phyloP scores from a whole-genome alignment of 2,113 vertebrate genomes.

The Todiramphus chloris region DNA sequence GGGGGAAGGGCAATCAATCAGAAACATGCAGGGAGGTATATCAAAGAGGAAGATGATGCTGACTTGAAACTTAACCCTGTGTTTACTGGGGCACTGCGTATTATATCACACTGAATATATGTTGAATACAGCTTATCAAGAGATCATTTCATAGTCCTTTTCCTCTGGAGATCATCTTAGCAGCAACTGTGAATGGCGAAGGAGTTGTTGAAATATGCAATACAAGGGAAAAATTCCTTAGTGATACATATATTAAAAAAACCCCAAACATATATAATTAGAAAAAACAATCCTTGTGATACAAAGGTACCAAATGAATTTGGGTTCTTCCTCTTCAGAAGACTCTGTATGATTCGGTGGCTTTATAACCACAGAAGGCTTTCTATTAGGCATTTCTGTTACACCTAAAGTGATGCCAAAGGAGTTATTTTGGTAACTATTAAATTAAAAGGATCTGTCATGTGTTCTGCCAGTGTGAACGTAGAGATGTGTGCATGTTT shows the following conservation, averaged over 20 bases:
- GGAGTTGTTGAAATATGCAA: neutral
- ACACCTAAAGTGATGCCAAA: neutral
- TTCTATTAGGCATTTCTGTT: neutral
- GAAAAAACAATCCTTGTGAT: neutral
- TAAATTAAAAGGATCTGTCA: neutral
- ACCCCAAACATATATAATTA: fast-evolving
- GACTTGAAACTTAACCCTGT: slow-evolving; percentile 48
- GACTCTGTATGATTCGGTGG: neutral
- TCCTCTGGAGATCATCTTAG: neutral
- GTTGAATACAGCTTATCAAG: neutral
- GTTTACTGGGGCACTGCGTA: neutral
- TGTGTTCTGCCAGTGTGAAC: neutral
- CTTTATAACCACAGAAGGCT: neutral
- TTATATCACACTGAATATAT: neutral
- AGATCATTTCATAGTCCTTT: neutral
- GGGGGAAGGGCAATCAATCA: neutral
- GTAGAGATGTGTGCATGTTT: neutral
- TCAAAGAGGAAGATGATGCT: slow-evolving; percentile 19
- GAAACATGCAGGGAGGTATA: neutral
- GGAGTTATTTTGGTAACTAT: neutral
- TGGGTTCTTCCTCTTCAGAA: neutral
- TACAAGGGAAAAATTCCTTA: neutral
- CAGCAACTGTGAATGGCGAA: neutral
- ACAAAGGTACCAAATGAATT: neutral
- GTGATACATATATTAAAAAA: neutral